These are phyloP conservation scores for Adelognathus sp. DNA, from an alignment of 2,888 invertebrate species.

Conservation along the genomic window DNA sequence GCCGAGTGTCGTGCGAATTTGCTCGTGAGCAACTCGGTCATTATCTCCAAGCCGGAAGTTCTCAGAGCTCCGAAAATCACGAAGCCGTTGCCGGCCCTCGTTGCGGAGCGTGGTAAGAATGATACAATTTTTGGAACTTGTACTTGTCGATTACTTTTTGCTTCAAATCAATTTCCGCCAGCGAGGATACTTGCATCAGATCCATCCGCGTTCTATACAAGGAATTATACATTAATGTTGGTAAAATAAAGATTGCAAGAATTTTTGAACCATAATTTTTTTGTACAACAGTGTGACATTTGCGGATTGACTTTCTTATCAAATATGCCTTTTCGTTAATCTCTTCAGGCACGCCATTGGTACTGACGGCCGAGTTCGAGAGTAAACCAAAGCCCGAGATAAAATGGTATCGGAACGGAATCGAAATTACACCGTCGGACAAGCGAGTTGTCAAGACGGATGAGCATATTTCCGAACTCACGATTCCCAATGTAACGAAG, in stretches of 20 bases:
- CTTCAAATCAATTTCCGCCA: too few relatives aligned
- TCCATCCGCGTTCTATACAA: too few relatives aligned
- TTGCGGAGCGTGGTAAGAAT: slow-evolving; percentile 85
- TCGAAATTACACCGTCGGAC: slow-evolving; percentile 86
- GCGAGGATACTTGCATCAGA: too few relatives aligned
- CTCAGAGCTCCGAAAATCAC: slow-evolving; percentile 88
- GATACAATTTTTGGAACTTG: background rate
- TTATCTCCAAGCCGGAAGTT: slow-evolving; percentile 82
- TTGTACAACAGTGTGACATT: too few relatives aligned
- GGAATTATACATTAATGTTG: too few relatives aligned
- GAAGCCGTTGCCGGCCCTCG: slow-evolving; percentile 89
- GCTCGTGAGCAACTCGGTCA: slow-evolving; percentile 83
- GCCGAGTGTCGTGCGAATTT: slow-evolving; percentile 89
- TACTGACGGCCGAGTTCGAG: slow-evolving; percentile 88
- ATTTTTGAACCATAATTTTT: too few relatives aligned
- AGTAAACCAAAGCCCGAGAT: slow-evolving; percentile 88
- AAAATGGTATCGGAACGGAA: slow-evolving; percentile 93
- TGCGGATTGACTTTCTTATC: too few relatives aligned
- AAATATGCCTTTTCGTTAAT: slow-evolving; percentile 5
- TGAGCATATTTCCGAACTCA: slow-evolving; percentile 85
- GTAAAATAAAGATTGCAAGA: too few relatives aligned
- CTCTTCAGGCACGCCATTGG: slow-evolving; percentile 82
- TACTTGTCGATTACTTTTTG: too few relatives aligned
- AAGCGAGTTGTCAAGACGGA: slow-evolving; percentile 84
- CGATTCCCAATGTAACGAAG: slow-evolving; percentile 86